Conservation (phyloP, 1,140 invertebrate species). For the Penaeus vannamei region DNA sequence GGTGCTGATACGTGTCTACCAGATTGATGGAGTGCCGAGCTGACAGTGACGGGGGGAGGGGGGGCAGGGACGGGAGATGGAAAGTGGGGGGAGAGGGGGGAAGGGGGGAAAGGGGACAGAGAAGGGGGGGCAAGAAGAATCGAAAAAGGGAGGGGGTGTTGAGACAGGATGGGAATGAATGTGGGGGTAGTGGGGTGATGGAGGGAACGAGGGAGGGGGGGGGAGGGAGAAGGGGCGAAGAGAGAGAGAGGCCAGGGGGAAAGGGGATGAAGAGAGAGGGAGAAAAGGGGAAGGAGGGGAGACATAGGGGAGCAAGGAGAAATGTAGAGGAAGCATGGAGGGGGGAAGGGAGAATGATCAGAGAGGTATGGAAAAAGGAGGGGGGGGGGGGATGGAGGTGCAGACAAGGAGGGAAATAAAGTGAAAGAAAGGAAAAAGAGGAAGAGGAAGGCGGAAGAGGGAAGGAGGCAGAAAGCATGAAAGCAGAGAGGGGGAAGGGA, state of each 20-base stretch:
- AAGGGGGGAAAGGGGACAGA: not conserved
- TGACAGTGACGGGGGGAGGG: conserved; percentile 7
- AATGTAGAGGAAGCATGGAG: not conserved
- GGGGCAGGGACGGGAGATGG: not conserved
- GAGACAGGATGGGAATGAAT: not conserved
- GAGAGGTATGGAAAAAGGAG: not conserved
- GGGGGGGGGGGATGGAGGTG: not conserved
- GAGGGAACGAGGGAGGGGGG: not conserved
- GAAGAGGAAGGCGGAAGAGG: not conserved
- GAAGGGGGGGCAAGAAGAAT: no score
- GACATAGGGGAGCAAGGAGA: not conserved
- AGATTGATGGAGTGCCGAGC: conserved; percentile 21
- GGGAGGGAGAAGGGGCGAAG: not conserved
- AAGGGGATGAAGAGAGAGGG: not conserved
- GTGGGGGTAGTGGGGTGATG: not conserved
- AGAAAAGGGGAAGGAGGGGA: not conserved
- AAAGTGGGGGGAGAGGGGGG: not conserved
- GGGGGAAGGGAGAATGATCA: not conserved
- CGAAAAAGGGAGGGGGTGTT: no score
- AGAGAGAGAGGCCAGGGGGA: not conserved
- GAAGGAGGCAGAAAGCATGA: not conserved
- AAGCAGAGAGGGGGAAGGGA: not conserved
- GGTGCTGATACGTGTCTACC: conserved; percentile 32
- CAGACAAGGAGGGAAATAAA: not conserved
- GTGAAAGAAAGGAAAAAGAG: not conserved